These are phyloP conservation scores for Dichetophora obliterata DNA, from an alignment of 2,888 invertebrate genomes.

Conservation along the genomic window DNA sequence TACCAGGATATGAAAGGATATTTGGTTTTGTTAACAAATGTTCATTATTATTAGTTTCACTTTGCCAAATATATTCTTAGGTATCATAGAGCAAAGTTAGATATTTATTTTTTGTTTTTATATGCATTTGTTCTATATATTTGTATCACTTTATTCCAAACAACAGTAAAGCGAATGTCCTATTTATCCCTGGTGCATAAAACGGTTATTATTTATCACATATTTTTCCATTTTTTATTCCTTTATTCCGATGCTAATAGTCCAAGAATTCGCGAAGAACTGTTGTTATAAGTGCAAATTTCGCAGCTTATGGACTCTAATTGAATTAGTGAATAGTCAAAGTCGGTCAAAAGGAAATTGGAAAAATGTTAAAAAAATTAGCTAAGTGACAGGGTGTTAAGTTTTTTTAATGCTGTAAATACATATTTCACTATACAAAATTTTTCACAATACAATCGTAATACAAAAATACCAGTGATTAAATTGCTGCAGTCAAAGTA, in stretches of 20 bases:
- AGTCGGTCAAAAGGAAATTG: conserved; percentile 58
- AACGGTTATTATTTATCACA: background rate
- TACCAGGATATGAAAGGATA: too few relatives aligned
- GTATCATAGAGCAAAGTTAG: too few relatives aligned
- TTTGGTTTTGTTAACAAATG: too few relatives aligned
- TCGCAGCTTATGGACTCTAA: conserved; percentile 64
- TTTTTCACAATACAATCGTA: too few relatives aligned
- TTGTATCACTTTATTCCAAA: background rate
- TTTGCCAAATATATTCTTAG: too few relatives aligned
- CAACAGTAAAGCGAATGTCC: background rate
- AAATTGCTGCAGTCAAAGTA: too few relatives aligned
- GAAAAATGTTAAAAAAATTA: conserved; percentile 47
- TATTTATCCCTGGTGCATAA: background rate
- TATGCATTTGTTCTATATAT: background rate
- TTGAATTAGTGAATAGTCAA: conserved; percentile 64
- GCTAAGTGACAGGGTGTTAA: background rate
- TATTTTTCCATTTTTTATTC: conserved; percentile 25
- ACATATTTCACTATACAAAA: background rate
- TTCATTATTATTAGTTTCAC: too few relatives aligned
- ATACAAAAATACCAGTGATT: too few relatives aligned
- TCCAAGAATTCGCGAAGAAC: conserved; percentile 65
- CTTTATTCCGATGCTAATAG: conserved; percentile 56
- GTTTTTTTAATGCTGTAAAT: background rate
- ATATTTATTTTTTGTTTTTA: too few relatives aligned
- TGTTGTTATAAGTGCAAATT: conserved; percentile 53